Base-by-base conservation (phyloP, 1,140 invertebrate species). In the Danaus plexippus region DNA sequence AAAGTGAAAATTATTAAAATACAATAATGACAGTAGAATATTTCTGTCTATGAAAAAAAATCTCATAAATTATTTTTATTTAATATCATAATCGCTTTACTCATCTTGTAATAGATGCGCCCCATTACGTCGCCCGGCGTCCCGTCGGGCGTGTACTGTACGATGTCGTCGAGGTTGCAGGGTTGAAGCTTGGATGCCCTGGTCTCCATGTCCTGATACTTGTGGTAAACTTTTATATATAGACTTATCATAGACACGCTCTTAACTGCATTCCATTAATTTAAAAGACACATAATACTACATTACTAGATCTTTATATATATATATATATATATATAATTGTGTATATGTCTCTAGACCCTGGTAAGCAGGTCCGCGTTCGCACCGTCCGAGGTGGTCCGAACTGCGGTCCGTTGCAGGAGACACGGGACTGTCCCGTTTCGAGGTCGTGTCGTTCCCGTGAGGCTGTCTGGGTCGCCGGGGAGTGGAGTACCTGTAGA, bases 201-300 rank as follows among this genome's bases (percentile, higher is more conserved):
- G 90, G 89, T 91, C 91, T 1, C 80, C 89, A 2, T 94, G 92
- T 67, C 90, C 90, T 45, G 88, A 88, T 64, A 81, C 77, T 52
- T 87, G 85, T 52, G 84, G 86, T 87, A 73, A 73, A 40, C 22
- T 32, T 4, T 32, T 32, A 32, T n/a, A n/a, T 32, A 32, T 6
- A n/a, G n/a, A 32, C 4, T 32, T 32, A 32, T 32, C 22, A 32
- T 32, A 32, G 2, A 32, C 22, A 3, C 22, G 22, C 22, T 32
- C 5, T 32, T 32, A 32, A 32, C 22, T 32, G 7, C 12, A 10
- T 43, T 43, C 15, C 9, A 50, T 50, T 32, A 32, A 32, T 32
- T 32, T 6, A 6, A 32, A 32, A 32, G 5, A 32, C 7, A 15
- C n/a, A n/a, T 15, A 15, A 15, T 15, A 15, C 15, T 15, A 1